These are phyloP conservation scores for Lycophotia porphyrea DNA, from an alignment of 2,888 invertebrate genomes.

Conservation along the genomic window DNA sequence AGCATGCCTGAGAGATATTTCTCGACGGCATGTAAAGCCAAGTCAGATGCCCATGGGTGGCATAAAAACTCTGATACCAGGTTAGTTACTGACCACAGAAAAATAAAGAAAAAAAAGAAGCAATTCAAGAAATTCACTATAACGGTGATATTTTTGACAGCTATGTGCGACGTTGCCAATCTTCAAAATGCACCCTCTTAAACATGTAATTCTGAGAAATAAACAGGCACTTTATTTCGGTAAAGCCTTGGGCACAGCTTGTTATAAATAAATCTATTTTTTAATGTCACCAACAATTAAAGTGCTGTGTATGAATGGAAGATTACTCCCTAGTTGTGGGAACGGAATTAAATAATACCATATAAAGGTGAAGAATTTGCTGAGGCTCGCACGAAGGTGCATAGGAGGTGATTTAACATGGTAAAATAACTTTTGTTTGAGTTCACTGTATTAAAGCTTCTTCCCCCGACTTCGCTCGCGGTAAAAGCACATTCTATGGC, in stretches of 20 bases:
- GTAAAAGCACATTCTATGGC: neutral
- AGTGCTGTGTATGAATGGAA: conserved; percentile 49
- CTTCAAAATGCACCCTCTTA: neutral
- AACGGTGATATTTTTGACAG: neutral
- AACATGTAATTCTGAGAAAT: too few species aligned
- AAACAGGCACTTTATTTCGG: neutral
- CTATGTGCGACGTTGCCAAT: neutral
- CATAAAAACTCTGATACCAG: too few species aligned
- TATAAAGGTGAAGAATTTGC: conserved; percentile 31
- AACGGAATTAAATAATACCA: conserved; percentile 47
- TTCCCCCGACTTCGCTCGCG: neutral
- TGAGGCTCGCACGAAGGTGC: neutral
- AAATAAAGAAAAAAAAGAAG: too few species aligned
- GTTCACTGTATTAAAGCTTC: neutral
- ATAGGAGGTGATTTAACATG: neutral
- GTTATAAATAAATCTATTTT: conserved; percentile 36
- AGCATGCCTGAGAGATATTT: too few species aligned
- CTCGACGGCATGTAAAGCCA: too few species aligned
- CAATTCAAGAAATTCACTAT: neutral
- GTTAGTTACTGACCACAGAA: too few species aligned
- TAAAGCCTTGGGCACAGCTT: neutral
- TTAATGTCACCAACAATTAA: conserved; percentile 41
- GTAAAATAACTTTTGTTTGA: neutral
- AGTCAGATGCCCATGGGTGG: too few species aligned
- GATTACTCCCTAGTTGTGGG: conserved; percentile 54